Percentiles rank a stretch among this genome's conserved stretches.
Conservation (phyloP, 2,888 invertebrate genomes). For the Phortica magna region DNA sequence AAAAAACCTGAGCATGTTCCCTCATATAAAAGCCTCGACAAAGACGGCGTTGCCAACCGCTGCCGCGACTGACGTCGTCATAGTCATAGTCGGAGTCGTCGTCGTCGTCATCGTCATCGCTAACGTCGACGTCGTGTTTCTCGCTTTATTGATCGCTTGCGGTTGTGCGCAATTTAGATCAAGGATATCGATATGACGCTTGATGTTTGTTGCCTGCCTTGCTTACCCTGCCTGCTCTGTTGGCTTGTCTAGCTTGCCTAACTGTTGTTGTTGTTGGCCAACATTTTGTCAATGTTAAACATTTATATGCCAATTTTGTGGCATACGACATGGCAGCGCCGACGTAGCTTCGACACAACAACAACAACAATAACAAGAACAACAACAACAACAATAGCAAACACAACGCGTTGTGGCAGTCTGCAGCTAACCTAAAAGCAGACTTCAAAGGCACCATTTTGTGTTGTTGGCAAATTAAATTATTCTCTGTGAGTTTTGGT, state of each 20-base stretch:
- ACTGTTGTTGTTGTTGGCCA: slow-evolving; percentile 50
- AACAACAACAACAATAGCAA: slow-evolving; percentile 62
- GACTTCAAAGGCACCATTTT: slow-evolving; percentile 23
- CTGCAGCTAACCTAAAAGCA: not conserved
- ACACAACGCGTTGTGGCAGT: slow-evolving; percentile 56
- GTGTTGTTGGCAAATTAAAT: slow-evolving; percentile 62
- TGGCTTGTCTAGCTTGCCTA: not conserved
- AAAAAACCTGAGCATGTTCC: not conserved
- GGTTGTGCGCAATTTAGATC: slow-evolving; percentile 74
- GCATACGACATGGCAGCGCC: slow-evolving; percentile 2
- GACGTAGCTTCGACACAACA: not conserved
- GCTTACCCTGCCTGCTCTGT: not conserved
- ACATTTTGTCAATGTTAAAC: slow-evolving; percentile 67
- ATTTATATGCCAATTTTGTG: slow-evolving; percentile 46
- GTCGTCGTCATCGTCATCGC: not conserved
- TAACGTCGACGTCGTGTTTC: not conserved
- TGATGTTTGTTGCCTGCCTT: slow-evolving; percentile 51
- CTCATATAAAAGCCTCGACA: not conserved
- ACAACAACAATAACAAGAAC: not conserved
- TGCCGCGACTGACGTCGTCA: not conserved
- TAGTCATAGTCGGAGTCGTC: not conserved
- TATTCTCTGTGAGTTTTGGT: slow-evolving; percentile 64
- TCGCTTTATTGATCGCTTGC: slow-evolving; percentile 68
- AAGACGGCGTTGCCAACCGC: not conserved
- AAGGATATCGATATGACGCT: slow-evolving; percentile 68